These are phyloP conservation scores for Cylas formicarius DNA, from an alignment of 1,140 invertebrate genomes.

Conservation along the genomic window DNA sequence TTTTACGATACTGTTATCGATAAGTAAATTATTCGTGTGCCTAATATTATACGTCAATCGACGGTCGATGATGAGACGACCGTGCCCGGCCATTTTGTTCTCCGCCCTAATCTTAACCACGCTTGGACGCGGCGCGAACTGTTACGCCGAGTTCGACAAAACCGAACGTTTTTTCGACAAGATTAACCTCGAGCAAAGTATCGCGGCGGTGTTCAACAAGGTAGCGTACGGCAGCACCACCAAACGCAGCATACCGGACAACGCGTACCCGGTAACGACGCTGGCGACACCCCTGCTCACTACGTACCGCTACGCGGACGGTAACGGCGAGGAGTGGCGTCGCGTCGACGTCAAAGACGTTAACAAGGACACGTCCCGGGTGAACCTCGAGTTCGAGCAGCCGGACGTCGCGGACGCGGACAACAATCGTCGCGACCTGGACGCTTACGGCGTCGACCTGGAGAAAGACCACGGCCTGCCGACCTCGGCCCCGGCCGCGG, in stretches of 20 bases:
- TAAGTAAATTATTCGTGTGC: slow-evolving; percentile 21
- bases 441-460: slow-evolving; percentile 54
- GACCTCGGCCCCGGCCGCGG: slow-evolving; percentile 61
- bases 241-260: slow-evolving; percentile 58
- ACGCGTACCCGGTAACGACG: slow-evolving; percentile 54
- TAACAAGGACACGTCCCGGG: slow-evolving; percentile 16
- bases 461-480: slow-evolving; percentile 60
- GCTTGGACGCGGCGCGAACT: slow-evolving; percentile 11
- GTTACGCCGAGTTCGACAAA: slow-evolving; percentile 36
- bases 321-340: slow-evolving; percentile 38
- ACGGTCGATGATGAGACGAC: no score
- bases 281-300: slow-evolving; percentile 54
- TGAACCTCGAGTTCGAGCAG: slow-evolving; percentile 27
- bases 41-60: no score
- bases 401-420: slow-evolving; percentile 27
- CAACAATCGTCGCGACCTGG: slow-evolving; percentile 31
- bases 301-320: slow-evolving; percentile 43
- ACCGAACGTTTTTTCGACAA: slow-evolving; percentile 37
- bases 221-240: slow-evolving; percentile 61
- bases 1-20: slow-evolving; percentile 19
- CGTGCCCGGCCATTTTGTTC: no score
- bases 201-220: slow-evolving; percentile 60
- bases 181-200: slow-evolving; percentile 51
- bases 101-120: no score
- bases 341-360: slow-evolving; percentile 36